Percentiles rank a stretch among this genome's conserved stretches.
These are phyloP conservation scores for Porites evermanni DNA, from an alignment of 92 coral and sea anemone species.

Conservation along the genomic window DNA sequence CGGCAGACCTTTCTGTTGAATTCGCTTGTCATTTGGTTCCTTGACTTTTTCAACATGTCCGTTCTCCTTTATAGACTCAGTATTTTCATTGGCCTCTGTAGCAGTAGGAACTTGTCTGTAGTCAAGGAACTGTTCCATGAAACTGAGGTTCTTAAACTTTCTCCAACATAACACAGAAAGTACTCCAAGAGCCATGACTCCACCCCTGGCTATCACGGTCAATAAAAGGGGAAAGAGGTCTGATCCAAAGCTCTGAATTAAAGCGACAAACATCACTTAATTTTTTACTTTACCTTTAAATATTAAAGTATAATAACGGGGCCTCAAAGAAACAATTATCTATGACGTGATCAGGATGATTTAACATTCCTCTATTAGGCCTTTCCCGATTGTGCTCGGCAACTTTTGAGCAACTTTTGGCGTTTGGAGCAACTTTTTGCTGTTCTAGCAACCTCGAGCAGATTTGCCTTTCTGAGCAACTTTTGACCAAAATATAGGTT, in stretches of 20 bases:
- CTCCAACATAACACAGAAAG: conserved; percentile 90
- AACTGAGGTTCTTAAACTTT: conserved; percentile 76
- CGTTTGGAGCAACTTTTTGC: no score
- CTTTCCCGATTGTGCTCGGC: no score
- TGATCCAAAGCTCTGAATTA: conserved; percentile 5
- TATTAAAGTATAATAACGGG: no score
- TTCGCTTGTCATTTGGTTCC: conserved; percentile 52
- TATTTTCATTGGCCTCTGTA: conserved; percentile 67
- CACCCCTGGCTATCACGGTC: conserved; percentile 64
- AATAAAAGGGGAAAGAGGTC: conserved; percentile 61
- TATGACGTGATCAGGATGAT: no score
- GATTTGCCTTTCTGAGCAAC: no score
- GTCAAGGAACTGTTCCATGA: conserved; percentile 90
- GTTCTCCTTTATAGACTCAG: conserved; percentile 41
- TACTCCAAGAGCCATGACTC: conserved; percentile 70
- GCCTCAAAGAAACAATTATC: no score
- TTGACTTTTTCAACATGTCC: conserved; percentile 59
- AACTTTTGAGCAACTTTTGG: no score
- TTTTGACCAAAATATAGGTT: no score
- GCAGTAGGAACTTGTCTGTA: conserved; percentile 82
- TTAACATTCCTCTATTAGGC: no score
- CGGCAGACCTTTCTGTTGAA: conserved; percentile 19
- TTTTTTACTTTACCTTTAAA: no score
- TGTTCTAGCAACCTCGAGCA: no score
- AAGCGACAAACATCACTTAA: not conserved